Conservation (phyloP, 1,140 invertebrate species). For the Tetraneura akinire region DNA sequence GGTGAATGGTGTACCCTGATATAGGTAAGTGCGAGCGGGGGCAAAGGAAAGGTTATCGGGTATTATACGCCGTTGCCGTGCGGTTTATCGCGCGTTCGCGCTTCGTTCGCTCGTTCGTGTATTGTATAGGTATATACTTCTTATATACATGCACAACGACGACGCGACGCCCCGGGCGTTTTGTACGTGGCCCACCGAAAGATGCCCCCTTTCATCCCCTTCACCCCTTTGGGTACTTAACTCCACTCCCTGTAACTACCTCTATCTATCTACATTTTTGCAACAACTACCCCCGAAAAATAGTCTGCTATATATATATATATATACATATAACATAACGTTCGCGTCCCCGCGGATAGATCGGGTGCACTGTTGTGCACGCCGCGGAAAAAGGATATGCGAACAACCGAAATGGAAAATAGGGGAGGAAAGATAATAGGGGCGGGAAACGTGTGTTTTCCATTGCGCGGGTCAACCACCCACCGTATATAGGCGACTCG, state of each 20-base stretch:
- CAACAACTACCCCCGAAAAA: too few relatives aligned
- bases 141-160: neutral
- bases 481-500: neutral
- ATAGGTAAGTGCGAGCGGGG: neutral
- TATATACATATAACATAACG: too few relatives aligned
- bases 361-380: too few relatives aligned
- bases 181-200: neutral
- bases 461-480: conserved; percentile 22
- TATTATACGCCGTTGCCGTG: conserved; percentile 36
- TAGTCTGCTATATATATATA: too few relatives aligned
- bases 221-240: neutral
- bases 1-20: neutral
- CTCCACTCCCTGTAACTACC: neutral
- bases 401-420: too few relatives aligned
- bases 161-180: conserved; percentile 24
- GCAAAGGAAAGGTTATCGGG: conserved; percentile 23
- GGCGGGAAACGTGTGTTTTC: conserved; percentile 35
- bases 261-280: too few relatives aligned
- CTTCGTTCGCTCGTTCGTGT: conserved; percentile 34
- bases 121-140: neutral
- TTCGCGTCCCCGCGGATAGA: too few relatives aligned
- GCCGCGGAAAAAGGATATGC: too few relatives aligned
- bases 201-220: neutral
- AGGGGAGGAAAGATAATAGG: neutral
- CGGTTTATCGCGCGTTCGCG: conserved; percentile 37